These are phyloP conservation scores for Dysidea cf. avara DNA, from an alignment of 37 sponge, comb jelly and placozoan genomes.

Conservation along the genomic window DNA sequence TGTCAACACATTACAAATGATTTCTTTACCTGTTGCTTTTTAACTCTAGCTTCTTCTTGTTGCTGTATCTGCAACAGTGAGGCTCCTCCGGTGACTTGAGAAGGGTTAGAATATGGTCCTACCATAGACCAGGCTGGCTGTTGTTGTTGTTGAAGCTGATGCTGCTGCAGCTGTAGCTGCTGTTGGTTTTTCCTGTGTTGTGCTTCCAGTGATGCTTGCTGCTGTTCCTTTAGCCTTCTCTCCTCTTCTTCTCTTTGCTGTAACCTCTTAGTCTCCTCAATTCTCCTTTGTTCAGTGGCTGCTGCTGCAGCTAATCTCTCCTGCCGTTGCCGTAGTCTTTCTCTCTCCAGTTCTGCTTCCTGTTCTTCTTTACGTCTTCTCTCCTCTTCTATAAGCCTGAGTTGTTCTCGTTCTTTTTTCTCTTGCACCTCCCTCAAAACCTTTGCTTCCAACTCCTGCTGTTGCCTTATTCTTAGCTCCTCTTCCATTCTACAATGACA, in stretches of 20 bases:
- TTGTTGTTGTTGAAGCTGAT: background rate
- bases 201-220: background rate
- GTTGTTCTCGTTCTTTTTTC: slow-evolving; percentile 11
- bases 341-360: slow-evolving; percentile 16
- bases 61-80: slow-evolving; percentile 73
- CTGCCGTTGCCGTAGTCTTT: slow-evolving; percentile 4
- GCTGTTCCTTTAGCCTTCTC: slow-evolving; percentile 9
- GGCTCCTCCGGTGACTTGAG: background rate
- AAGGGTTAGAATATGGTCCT: background rate
- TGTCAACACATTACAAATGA: background rate
- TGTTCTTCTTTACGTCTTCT: background rate
- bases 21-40: background rate
- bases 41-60: slow-evolving; percentile 49
- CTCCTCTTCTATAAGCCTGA: slow-evolving; percentile 20
- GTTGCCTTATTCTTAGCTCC: no score
- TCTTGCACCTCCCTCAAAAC: no score
- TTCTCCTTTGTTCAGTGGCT: background rate
- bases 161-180: slow-evolving; percentile 32
- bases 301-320: background rate
- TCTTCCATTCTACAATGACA: no score
- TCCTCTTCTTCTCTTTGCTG: slow-evolving; percentile 21
- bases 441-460: no score
- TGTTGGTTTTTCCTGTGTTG: slow-evolving; percentile 9
- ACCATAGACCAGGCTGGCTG: background rate
- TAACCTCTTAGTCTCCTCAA: slow-evolving; percentile 2